These are phyloP conservation scores for Heliconius cydno DNA, from an alignment of 2,888 invertebrate species.

Conservation along the genomic window DNA sequence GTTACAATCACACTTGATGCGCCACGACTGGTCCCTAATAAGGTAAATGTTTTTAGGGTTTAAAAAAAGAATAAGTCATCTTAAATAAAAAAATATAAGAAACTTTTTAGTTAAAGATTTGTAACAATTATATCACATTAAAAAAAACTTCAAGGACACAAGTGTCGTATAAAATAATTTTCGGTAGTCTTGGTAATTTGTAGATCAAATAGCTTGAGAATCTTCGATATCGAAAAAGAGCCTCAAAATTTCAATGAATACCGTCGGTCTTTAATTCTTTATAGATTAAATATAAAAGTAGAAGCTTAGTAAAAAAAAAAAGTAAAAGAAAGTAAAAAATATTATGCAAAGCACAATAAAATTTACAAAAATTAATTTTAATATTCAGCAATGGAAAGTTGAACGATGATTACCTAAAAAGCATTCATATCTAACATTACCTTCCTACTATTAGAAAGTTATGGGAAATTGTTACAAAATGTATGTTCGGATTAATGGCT, in stretches of 20 bases:
- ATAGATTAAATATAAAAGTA: not conserved
- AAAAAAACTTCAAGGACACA: too few relatives aligned
- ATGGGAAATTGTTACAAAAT: slow-evolving; percentile 17
- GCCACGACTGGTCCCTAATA: too few relatives aligned
- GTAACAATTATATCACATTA: too few relatives aligned
- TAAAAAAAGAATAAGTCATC: too few relatives aligned
- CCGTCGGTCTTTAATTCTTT: not conserved
- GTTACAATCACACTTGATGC: too few relatives aligned
- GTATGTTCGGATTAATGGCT: not conserved
- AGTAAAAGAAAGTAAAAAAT: not conserved
- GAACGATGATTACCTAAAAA: slow-evolving; percentile 16
- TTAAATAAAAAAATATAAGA: too few relatives aligned
- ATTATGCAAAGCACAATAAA: slow-evolving; percentile 2
- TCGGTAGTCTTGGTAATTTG: not conserved
- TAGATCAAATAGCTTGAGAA: not conserved
- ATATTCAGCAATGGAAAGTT: slow-evolving; percentile 22
- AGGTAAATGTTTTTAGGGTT: too few relatives aligned
- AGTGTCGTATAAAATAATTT: not conserved
- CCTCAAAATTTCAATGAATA: not conserved
- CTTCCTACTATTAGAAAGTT: slow-evolving; percentile 20
- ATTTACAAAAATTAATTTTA: slow-evolving; percentile 8
- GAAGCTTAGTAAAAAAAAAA: not conserved
- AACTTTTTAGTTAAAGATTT: too few relatives aligned
- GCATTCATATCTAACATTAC: not conserved
- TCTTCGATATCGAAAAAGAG: not conserved